A percentile compares a stretch with the other conserved stretches of the same genome.
Conservation (phyloP, 2,797 vertebrate species). For the Phataginus tricuspis region DNA sequence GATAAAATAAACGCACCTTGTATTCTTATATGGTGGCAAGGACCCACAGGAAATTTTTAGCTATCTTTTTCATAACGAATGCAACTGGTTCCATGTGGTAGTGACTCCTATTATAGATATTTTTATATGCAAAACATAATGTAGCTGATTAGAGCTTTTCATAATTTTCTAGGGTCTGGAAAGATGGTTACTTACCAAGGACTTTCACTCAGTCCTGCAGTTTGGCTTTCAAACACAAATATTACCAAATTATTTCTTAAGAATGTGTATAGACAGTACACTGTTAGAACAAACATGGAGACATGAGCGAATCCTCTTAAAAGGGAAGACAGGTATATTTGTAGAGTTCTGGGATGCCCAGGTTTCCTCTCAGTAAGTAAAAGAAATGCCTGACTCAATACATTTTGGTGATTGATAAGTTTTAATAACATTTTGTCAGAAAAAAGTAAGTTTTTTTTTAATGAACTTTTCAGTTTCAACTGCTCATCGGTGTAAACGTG, state of each 20-base stretch:
- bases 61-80: constrained; percentile 87
- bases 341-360: constrained; percentile 27
- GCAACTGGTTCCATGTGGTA: constrained; percentile 83
- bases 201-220: constrained; percentile 53
- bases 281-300: constrained; percentile 40
- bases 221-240: constrained; percentile 66
- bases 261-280: constrained; percentile 64
- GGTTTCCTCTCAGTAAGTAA: constrained; percentile 42
- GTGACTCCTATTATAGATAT: constrained; percentile 84
- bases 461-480: constrained; percentile 52
- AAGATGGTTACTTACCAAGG: constrained; percentile 60
- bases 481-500: constrained; percentile 61
- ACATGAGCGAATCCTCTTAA: not conserved
- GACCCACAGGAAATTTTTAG: constrained; percentile 86
- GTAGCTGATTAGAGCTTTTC: constrained; percentile 75
- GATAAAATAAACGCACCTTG: constrained; percentile 87
- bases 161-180: constrained; percentile 67
- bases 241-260: constrained; percentile 78
- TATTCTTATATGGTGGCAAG: constrained; percentile 87
- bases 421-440: constrained; percentile 39
- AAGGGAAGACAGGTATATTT: constrained; percentile 51
- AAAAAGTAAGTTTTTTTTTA: constrained; percentile 68
- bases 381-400: constrained; percentile 61
- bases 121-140: constrained; percentile 86
- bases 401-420: constrained; percentile 46